phyloP scores from a whole-genome alignment of 2,797 vertebrate genomes.

The Bovichtus diacanthus region DNA sequence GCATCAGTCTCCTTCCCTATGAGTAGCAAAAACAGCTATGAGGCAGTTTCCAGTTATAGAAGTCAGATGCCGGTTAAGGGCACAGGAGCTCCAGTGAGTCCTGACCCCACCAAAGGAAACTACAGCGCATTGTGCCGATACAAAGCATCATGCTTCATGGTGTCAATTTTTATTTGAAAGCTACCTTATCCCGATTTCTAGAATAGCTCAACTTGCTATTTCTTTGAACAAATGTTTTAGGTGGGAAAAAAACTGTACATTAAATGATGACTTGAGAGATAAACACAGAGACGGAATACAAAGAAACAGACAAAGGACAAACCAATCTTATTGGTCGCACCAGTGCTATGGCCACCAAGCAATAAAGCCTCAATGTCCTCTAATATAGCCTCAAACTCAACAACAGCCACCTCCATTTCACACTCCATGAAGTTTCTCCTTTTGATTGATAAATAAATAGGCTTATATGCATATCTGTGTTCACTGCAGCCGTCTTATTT shows the following conservation, averaged over 20 bases:
- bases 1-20: constrained; percentile 34
- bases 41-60: constrained; percentile 51
- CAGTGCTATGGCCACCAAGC: not conserved
- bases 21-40: constrained; percentile 33
- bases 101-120: constrained; percentile 41
- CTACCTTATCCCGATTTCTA: not conserved
- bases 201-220: not conserved
- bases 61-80: constrained; percentile 32
- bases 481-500: constrained; percentile 4
- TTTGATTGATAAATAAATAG: constrained; percentile 26
- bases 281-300: not conserved
- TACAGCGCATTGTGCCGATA: constrained; percentile 1
- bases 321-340: constrained; percentile 26
- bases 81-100: constrained; percentile 23
- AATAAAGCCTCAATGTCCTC: constrained; percentile 33
- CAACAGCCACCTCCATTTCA: constrained; percentile 38
- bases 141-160: constrained; percentile 4
- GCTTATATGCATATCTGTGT: constrained; percentile 23
- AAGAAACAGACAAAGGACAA: not conserved
- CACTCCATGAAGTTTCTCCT: constrained; percentile 20
- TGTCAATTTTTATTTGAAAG: constrained; percentile 26
- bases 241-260: not conserved
- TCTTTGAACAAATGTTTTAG: not conserved
- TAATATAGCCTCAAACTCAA: constrained; percentile 7
- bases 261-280: not conserved